A percentile compares a stretch with the other conserved stretches of the same genome.
Conservation (phyloP, 2,113 vertebrate species). For the Geococcyx californianus region DNA sequence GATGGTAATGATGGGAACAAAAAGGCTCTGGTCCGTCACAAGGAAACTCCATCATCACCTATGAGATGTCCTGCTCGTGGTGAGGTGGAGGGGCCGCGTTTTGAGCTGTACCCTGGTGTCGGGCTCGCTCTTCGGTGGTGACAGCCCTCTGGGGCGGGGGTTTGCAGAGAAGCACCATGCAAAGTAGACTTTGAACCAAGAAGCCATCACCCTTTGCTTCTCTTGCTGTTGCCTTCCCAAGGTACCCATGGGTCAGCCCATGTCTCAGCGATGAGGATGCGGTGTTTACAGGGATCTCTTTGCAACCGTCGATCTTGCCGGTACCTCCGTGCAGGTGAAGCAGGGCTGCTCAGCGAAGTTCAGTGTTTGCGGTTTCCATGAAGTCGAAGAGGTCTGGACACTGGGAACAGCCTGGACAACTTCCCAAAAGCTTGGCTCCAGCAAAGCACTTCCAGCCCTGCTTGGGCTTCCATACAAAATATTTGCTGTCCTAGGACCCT, state of each 20-base stretch:
- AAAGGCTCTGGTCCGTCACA: not conserved
- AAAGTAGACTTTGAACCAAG: not conserved
- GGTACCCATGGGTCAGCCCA: too few species aligned
- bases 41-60: not conserved
- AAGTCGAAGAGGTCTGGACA: not conserved
- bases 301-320: accelerated
- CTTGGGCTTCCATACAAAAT: accelerated
- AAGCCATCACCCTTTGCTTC: not conserved
- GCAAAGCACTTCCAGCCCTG: accelerated
- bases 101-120: not conserved
- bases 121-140: accelerated
- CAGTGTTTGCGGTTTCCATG: accelerated
- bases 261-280: accelerated
- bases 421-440: not conserved
- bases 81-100: accelerated
- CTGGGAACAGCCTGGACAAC: not conserved
- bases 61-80: accelerated
- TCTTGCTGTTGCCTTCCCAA: not conserved
- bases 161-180: not conserved
- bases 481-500: not conserved
- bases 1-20: not conserved
- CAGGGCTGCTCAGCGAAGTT: accelerated
- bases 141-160: not conserved
- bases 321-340: not conserved
- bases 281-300: not conserved